phyloP scores from a whole-genome alignment of 1,140 invertebrate genomes.

The Atta texana region DNA sequence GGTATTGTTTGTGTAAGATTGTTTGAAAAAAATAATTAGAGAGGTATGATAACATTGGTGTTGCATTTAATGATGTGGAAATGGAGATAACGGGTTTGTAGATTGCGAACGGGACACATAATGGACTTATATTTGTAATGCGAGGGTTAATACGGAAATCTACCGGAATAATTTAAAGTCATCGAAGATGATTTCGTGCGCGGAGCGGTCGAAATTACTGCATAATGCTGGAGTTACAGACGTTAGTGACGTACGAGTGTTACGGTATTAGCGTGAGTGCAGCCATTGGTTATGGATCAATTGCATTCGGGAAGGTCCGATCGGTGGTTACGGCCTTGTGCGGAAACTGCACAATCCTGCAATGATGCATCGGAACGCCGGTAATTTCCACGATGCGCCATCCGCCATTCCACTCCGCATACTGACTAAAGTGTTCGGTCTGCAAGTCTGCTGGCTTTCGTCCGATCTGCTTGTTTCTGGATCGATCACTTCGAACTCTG shows the following conservation, averaged over 20 bases:
- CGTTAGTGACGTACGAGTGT: constrained; percentile 70
- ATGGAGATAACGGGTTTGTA: neutral
- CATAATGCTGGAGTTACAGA: constrained; percentile 54
- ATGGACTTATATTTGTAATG: neutral
- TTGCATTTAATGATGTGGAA: neutral
- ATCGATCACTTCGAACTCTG: constrained; percentile 66
- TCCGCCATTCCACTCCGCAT: constrained; percentile 75
- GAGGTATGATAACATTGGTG: neutral
- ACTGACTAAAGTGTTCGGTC: constrained; percentile 70
- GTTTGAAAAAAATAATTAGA: neutral
- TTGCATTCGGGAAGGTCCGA: constrained; percentile 71
- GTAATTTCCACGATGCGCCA: constrained; percentile 81
- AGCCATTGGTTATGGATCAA: constrained; percentile 72
- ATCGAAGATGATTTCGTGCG: constrained; percentile 34
- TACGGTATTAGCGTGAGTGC: constrained; percentile 72
- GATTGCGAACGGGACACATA: neutral
- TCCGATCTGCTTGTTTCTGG: constrained; percentile 62
- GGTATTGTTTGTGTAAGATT: neutral
- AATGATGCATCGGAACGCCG: constrained; percentile 83
- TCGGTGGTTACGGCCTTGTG: constrained; percentile 71
- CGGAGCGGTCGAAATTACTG: constrained; percentile 12
- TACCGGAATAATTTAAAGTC: constrained; percentile 50
- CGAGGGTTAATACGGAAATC: neutral
- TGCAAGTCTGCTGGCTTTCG: constrained; percentile 67
- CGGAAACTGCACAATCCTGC: constrained; percentile 81